phyloP scores from a whole-genome alignment of 2,888 invertebrate genomes.

The Cotesia congregata region DNA sequence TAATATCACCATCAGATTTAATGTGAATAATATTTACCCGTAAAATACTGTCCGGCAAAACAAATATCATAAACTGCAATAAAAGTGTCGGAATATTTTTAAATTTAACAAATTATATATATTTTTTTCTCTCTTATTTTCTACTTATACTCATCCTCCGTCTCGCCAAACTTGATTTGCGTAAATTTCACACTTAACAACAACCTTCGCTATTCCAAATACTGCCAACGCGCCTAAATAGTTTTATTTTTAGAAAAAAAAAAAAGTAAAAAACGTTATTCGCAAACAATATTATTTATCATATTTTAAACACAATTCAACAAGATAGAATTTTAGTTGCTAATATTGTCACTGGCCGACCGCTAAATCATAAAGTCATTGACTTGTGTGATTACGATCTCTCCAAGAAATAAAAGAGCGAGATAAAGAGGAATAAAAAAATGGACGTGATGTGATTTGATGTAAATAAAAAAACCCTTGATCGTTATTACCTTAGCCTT shows the following conservation, averaged over 20 bases:
- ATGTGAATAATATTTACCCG: not conserved
- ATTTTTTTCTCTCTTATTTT: not conserved
- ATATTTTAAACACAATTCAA: not conserved
- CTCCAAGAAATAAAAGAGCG: too few relatives aligned
- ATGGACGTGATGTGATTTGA: not conserved
- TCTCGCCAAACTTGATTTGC: not conserved
- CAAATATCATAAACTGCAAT: not conserved
- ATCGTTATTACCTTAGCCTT: conserved; percentile 62
- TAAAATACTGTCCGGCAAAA: not conserved
- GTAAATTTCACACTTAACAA: not conserved
- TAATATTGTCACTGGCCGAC: not conserved
- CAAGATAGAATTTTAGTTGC: not conserved
- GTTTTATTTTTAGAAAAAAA: not conserved
- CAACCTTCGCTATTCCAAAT: not conserved
- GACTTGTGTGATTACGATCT: conserved; percentile 7
- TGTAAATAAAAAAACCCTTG: conserved; percentile 15
- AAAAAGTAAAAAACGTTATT: not conserved
- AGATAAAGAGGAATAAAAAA: not conserved
- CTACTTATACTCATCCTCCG: not conserved
- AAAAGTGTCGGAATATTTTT: not conserved
- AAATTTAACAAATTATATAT: not conserved
- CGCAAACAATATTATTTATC: not conserved
- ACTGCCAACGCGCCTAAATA: too few relatives aligned
- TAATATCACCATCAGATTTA: not conserved
- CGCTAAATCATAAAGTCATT: not conserved